A percentile compares a stretch with the other conserved stretches of the same genome.
phyloP scores from a whole-genome alignment of 2,888 invertebrate genomes.

The Euplagia quadripunctaria region DNA sequence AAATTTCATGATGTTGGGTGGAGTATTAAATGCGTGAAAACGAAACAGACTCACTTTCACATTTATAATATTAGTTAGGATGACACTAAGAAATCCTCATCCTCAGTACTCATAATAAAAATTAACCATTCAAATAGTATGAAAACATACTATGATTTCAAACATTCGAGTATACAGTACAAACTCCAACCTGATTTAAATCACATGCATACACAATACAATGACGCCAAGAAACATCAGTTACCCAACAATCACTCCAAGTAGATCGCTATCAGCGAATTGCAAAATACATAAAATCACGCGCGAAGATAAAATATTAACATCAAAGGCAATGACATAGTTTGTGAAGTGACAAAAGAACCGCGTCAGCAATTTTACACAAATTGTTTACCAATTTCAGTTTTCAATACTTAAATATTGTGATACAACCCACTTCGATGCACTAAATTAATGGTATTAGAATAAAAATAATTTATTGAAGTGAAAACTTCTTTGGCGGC shows the following conservation, averaged over 20 bases:
- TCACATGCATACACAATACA: slow-evolving; percentile 7
- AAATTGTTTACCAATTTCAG: background rate
- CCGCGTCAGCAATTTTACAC: background rate
- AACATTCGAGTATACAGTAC: too few relatives aligned
- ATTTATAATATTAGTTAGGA: too few relatives aligned
- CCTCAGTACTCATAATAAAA: too few relatives aligned
- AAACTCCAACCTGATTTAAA: background rate
- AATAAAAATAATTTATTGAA: too few relatives aligned
- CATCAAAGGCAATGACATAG: slow-evolving; percentile 24
- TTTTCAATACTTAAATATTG: background rate
- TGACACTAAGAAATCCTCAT: too few relatives aligned
- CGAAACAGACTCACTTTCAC: too few relatives aligned
- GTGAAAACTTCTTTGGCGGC: too few relatives aligned
- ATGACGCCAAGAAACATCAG: slow-evolving; percentile 17
- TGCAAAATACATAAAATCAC: slow-evolving; percentile 24
- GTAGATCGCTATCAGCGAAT: slow-evolving; percentile 23
- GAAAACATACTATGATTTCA: too few relatives aligned
- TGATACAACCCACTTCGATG: background rate
- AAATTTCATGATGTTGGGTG: too few relatives aligned
- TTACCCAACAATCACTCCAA: slow-evolving; percentile 23
- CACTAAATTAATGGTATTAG: background rate
- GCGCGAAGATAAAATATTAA: slow-evolving; percentile 23
- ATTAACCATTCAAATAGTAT: too few relatives aligned
- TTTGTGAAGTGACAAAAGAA: slow-evolving; percentile 20
- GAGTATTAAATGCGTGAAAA: too few relatives aligned